Percentiles rank a stretch among this genome's conserved stretches.
These are phyloP conservation scores for Corythornis leucogaster DNA, from an alignment of 2,797 vertebrate species.

Conservation along the genomic window DNA sequence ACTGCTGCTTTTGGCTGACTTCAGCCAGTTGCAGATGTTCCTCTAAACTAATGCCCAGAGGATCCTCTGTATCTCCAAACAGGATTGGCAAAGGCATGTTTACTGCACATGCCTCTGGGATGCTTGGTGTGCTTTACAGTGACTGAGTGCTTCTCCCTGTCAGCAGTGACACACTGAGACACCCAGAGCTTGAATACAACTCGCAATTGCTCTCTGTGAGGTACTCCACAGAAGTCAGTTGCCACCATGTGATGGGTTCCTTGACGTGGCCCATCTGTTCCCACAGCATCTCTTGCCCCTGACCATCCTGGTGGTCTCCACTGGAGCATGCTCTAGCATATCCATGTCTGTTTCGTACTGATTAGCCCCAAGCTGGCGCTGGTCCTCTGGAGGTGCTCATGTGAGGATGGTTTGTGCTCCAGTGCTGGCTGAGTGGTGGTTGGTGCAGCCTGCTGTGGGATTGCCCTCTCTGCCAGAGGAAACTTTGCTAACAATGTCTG, in stretches of 20 bases:
- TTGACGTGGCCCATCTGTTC: neutral
- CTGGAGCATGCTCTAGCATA: neutral
- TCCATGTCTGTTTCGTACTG: neutral
- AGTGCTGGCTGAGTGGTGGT: neutral
- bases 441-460: neutral
- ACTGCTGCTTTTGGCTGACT: neutral
- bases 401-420: neutral
- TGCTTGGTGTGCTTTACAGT: neutral
- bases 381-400: neutral
- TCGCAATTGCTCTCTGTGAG: neutral
- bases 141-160: neutral
- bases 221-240: neutral
- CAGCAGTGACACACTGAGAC: neutral
- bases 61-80: neutral
- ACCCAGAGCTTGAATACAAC: neutral
- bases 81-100: neutral
- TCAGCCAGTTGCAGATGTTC: neutral
- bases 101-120: rapidly evolving
- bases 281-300: neutral
- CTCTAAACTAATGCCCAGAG: neutral
- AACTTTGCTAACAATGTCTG: neutral
- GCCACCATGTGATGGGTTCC: rapidly evolving
- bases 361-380: neutral
- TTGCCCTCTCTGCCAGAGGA: neutral
- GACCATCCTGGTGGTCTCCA: neutral